Conservation (phyloP, 2,888 invertebrate genomes). For the Macropis europaea region DNA sequence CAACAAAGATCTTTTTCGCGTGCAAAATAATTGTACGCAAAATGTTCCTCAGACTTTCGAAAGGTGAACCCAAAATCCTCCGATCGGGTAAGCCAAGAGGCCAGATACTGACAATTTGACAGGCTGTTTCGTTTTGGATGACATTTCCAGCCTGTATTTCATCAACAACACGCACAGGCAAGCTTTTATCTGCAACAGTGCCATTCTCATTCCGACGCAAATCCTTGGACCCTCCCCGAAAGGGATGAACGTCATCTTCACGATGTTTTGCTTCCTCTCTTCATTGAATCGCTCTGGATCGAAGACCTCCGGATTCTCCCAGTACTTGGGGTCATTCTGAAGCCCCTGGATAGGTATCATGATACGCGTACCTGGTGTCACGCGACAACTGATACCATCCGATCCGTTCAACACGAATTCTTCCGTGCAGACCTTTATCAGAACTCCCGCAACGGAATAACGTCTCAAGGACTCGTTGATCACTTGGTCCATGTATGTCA, state of each 20-base stretch:
- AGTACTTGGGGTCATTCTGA: slow-evolving; percentile 60
- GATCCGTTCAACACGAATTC: slow-evolving; percentile 58
- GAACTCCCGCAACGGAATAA: slow-evolving; percentile 10
- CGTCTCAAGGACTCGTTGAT: slow-evolving; percentile 70
- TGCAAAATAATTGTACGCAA: no score
- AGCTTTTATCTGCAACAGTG: slow-evolving; percentile 59
- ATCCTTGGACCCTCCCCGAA: slow-evolving; percentile 72
- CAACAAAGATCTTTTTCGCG: no score
- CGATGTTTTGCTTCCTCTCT: slow-evolving; percentile 49
- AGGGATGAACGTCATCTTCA: slow-evolving; percentile 60
- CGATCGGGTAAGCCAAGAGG: neutral
- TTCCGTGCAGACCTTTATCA: slow-evolving; percentile 61
- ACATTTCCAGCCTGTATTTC: slow-evolving; percentile 59
- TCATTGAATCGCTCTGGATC: slow-evolving; percentile 69
- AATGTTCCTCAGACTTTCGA: neutral
- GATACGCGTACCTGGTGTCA: slow-evolving; percentile 57
- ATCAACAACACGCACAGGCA: slow-evolving; percentile 51
- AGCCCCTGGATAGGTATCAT: slow-evolving; percentile 47
- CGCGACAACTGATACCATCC: slow-evolving; percentile 60
- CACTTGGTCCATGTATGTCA: slow-evolving; percentile 81
- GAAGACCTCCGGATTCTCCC: slow-evolving; percentile 62
- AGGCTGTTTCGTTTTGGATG: slow-evolving; percentile 59
- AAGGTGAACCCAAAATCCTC: slow-evolving; percentile 60
- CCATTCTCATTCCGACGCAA: slow-evolving; percentile 70
- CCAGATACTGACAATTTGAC: slow-evolving; percentile 16